Evolutionary conservation across 2,113 vertebrate genomes (phyloP).

Genomic region (Notarius quadriscutis): DNA sequence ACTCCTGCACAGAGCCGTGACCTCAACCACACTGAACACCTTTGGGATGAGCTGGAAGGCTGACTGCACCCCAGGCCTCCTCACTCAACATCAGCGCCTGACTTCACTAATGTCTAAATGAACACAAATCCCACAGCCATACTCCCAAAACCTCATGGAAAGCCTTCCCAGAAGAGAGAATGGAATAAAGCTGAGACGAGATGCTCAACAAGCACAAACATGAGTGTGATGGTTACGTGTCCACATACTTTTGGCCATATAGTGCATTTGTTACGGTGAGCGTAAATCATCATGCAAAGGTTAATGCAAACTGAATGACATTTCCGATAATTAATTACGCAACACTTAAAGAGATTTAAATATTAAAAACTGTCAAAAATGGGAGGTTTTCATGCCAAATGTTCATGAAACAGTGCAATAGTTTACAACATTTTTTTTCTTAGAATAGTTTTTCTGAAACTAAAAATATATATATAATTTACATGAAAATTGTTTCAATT

Average conservation of each 20-base stretch:
- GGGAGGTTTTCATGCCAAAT: too few species aligned
- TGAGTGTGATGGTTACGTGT: neutral
- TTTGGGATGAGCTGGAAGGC: too few species aligned
- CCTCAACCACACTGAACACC: too few species aligned
- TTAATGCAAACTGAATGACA: neutral
- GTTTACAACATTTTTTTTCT: neutral
- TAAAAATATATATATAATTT: neutral
- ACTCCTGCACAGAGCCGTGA: too few species aligned
- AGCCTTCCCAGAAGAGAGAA: neutral
- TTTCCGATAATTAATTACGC: neutral
- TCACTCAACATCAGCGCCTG: too few species aligned
- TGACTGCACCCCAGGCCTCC: too few species aligned
- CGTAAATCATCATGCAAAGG: neutral
- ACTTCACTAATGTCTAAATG: neutral
- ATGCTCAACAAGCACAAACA: neutral
- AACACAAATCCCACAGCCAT: neutral
- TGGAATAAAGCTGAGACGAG: neutral
- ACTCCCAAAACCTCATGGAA: neutral
- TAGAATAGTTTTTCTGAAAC: neutral
- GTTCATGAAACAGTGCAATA: neutral
- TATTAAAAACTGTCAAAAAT: neutral
- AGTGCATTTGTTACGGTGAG: neutral
- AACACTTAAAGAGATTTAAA: neutral
- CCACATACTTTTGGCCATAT: neutral
- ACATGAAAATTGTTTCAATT: neutral